phyloP scores from a whole-genome alignment of 1,140 invertebrate species.

The Choristoneura fumiferana region DNA sequence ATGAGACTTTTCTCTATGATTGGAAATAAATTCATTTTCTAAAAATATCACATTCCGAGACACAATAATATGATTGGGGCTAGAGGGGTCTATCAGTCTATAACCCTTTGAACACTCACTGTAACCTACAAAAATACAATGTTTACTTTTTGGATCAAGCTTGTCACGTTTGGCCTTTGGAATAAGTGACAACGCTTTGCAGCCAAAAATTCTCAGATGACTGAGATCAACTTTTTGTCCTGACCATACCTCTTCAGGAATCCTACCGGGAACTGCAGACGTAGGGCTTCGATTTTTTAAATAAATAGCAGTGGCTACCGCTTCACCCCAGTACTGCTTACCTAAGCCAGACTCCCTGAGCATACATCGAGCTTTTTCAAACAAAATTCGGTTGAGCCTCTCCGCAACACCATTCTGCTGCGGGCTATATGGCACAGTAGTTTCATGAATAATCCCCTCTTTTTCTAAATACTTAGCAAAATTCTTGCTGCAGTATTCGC shows the following conservation, averaged over 20 bases:
- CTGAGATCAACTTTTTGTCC: background rate
- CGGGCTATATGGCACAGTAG: conserved; percentile 46
- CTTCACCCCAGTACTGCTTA: background rate
- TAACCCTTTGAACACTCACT: conserved; percentile 19
- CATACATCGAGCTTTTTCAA: conserved; percentile 32
- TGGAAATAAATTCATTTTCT: conserved; percentile 19
- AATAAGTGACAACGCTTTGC: conserved; percentile 21
- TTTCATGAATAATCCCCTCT: conserved; percentile 31
- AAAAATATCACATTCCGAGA: conserved; percentile 16
- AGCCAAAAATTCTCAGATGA: conserved; percentile 13
- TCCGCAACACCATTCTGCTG: conserved; percentile 57
- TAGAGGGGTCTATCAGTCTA: background rate
- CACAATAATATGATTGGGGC: background rate
- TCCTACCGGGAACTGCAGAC: background rate
- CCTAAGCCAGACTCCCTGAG: conserved; percentile 38
- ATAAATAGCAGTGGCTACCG: background rate
- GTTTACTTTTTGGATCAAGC: conserved; percentile 6
- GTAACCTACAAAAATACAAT: conserved; percentile 20
- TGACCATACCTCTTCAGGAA: background rate
- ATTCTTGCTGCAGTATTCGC: conserved; percentile 24
- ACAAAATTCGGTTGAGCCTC: conserved; percentile 35
- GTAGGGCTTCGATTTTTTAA: background rate
- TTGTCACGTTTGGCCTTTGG: conserved; percentile 1
- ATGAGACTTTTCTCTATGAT: no score
- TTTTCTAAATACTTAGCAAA: conserved; percentile 7